These are phyloP conservation scores for Aegypius monachus DNA, from an alignment of 2,113 vertebrate genomes.

Conservation along the genomic window DNA sequence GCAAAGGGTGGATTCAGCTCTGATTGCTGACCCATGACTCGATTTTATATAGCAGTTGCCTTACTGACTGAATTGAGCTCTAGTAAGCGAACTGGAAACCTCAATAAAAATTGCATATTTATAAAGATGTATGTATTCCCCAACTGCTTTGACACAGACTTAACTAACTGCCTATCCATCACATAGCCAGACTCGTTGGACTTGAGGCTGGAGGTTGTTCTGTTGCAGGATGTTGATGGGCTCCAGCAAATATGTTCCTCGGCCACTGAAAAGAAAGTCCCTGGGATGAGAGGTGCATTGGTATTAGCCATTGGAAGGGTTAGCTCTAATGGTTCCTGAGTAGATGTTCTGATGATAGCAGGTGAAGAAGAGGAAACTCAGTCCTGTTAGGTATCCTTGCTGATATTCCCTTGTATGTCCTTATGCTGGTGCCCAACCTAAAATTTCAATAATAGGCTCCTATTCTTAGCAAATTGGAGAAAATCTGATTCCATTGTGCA, in stretches of 20 bases:
- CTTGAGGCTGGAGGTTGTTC: neutral
- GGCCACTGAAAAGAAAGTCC: neutral
- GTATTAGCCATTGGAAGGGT: neutral
- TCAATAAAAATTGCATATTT: neutral
- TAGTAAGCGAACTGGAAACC: neutral
- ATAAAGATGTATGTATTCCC: neutral
- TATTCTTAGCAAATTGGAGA: neutral
- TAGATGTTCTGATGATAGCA: neutral
- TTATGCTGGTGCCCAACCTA: neutral
- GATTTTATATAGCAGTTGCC: neutral
- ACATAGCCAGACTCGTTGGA: neutral
- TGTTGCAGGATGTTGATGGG: neutral
- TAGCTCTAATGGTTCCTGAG: neutral
- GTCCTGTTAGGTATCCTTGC: neutral
- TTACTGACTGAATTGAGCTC: neutral
- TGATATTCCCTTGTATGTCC: fast-evolving
- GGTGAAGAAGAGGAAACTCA: neutral
- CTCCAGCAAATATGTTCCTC: neutral
- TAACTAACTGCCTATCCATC: neutral
- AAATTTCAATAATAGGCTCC: neutral
- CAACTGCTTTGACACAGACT: neutral
- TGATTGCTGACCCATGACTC: neutral
- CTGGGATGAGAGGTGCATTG: neutral
- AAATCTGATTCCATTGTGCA: neutral
- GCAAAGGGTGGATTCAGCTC: neutral